phyloP scores from a whole-genome alignment of 1,140 invertebrate species.

The Trichogramma pretiosum region DNA sequence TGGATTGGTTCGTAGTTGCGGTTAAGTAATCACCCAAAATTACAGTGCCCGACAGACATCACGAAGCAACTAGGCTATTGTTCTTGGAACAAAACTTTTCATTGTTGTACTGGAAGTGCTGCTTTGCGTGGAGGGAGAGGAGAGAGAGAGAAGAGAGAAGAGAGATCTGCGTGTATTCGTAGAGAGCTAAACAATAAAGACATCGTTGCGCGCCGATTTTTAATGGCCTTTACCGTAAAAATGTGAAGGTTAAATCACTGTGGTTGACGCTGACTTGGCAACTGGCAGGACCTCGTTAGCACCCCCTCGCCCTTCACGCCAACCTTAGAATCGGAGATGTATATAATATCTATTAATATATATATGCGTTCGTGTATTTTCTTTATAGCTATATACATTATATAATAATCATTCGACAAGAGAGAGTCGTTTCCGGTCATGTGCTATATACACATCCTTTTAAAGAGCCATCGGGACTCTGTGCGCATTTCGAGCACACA shows the following conservation, averaged over 20 bases:
- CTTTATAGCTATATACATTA: too few species aligned
- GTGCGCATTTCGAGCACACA: constrained; percentile 20
- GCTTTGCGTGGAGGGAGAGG: not conserved
- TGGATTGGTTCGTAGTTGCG: too few species aligned
- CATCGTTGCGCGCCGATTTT: constrained; percentile 19
- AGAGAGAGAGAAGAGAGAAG: not conserved
- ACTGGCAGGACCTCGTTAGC: constrained; percentile 36
- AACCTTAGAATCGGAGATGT: constrained; percentile 7
- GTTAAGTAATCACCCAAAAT: not conserved
- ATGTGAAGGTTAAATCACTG: constrained; percentile 23
- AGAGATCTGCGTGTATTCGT: not conserved
- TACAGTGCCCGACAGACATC: not conserved
- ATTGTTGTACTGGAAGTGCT: too few species aligned
- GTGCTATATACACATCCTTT: constrained; percentile 15
- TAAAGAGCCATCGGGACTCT: constrained; percentile 2
- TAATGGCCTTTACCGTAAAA: constrained; percentile 26
- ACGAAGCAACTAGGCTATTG: too few species aligned
- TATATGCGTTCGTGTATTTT: too few species aligned
- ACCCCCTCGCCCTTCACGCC: constrained; percentile 15
- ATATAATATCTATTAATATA: too few species aligned
- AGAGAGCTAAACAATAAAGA: constrained; percentile 2
- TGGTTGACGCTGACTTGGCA: constrained; percentile 34
- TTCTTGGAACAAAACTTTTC: too few species aligned
- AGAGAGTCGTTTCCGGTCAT: constrained; percentile 17
- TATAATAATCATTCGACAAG: constrained; percentile 9